Evolutionary conservation across 2,888 invertebrate genomes (phyloP).

Genomic region (Hipparchia semele): DNA sequence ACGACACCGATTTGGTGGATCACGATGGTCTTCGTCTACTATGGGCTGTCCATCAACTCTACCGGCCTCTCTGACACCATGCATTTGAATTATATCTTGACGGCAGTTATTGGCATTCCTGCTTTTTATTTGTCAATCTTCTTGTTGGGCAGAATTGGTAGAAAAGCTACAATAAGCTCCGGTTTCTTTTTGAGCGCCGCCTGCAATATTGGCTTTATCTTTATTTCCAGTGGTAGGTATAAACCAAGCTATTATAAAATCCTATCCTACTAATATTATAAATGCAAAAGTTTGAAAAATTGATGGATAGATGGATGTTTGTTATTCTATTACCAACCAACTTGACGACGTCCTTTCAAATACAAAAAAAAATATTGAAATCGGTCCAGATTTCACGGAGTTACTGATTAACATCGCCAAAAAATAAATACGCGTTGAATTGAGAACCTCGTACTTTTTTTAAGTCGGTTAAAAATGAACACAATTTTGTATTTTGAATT

Average conservation of each 20-base stretch:
- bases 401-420: too few species aligned
- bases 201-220: background rate
- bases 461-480: too few species aligned
- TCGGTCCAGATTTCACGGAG: too few species aligned
- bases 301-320: too few species aligned
- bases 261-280: too few species aligned
- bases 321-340: too few species aligned
- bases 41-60: conserved; percentile 88
- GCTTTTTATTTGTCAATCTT: conserved; percentile 60
- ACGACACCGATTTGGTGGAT: conserved; percentile 88
- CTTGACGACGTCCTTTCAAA: too few species aligned
- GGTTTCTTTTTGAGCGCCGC: conserved; percentile 7
- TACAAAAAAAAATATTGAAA: too few species aligned
- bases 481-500: too few species aligned
- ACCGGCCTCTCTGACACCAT: conserved; percentile 86
- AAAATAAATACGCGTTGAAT: too few species aligned
- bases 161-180: conserved; percentile 5
- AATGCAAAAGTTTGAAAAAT: too few species aligned
- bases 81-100: conserved; percentile 85
- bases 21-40: conserved; percentile 87
- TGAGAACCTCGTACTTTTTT: too few species aligned
- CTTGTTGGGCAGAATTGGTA: background rate
- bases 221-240: conserved; percentile 2
- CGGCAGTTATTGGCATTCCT: conserved; percentile 85
- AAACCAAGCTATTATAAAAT: background rate